These are phyloP conservation scores for Setophaga petechia DNA, from an alignment of 2,113 vertebrate species.

Conservation along the genomic window DNA sequence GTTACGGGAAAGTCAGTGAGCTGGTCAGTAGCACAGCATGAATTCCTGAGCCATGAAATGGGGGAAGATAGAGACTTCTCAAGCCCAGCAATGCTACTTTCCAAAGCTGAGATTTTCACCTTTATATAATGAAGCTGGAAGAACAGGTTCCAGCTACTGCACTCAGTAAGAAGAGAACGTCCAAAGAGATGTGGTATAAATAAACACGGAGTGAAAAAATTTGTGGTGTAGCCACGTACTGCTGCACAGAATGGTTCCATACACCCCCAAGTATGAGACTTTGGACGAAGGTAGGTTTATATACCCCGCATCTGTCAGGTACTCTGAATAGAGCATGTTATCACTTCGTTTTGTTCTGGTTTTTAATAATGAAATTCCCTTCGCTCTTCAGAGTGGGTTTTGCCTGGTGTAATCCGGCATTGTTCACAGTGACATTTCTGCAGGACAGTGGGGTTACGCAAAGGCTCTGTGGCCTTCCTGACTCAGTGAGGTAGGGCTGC, in stretches of 20 bases:
- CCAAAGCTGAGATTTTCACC: not conserved
- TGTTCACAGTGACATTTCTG: not conserved
- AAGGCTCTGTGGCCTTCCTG: not conserved
- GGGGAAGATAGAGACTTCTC: not conserved
- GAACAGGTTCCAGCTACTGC: not conserved
- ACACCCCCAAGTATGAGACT: not conserved
- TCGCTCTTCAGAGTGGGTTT: not conserved
- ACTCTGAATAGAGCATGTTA: not conserved
- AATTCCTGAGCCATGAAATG: not conserved
- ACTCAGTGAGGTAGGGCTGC: not conserved
- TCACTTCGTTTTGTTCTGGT: not conserved
- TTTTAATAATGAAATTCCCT: not conserved
- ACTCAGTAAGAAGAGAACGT: not conserved
- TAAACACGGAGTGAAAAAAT: not conserved
- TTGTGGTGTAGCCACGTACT: not conserved
- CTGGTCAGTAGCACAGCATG: not conserved
- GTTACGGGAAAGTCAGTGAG: not conserved
- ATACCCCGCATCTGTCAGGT: not conserved
- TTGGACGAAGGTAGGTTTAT: not conserved
- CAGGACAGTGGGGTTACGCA: rapidly evolving
- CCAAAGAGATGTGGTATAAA: not conserved
- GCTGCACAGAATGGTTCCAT: not conserved
- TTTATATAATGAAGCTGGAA: not conserved
- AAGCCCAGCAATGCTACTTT: not conserved
- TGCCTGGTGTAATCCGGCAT: not conserved